Base-by-base conservation (phyloP, 2,113 vertebrate species). In the Podocnemis expansa region DNA sequence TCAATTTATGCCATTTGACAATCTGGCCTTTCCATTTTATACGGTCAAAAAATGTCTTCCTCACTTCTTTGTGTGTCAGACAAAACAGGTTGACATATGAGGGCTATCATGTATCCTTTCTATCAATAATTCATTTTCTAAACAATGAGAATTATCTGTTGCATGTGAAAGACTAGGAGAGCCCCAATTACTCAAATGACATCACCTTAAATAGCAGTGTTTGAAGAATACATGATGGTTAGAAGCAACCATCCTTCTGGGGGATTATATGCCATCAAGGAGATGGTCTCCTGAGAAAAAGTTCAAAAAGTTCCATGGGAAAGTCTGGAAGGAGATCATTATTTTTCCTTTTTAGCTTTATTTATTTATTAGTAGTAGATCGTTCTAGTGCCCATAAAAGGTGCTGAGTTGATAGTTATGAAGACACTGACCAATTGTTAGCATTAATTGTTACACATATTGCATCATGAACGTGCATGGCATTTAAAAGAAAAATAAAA, bases 151-250 rank as follows among this genome's bases (percentile, higher is more conserved):
- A 90, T 91, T 91, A 91, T 60, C 91, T 88, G 31, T 47, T 81
- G 95, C 94, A 93, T 90, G 89, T n/a, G 85, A 96, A 96, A 96
- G 90, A 87, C 43, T 29, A 95, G 95, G 97, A 97, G 98, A 94
- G 91, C 96, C 95, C 91, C 80, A 0, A 0, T 98, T 97, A 98
- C 93, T 98, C 97, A 97, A 75, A 90, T 8, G 92, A 87, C 88
- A 96, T 80, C 87, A 96, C 93, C 94, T 96, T 84, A 94, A 96
- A 92, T 78, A 91, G 80, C 1, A 21, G 29, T 94, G 89, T 86
- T 92, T 93, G 49, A 95, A 90, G 91, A 95, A 91, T 5, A 67
- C 86, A 90, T 10, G 1, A 41, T 70, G 89, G 93, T 89, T 87
- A 89, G 91, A 81, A 80, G 89, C 90, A 2, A 79, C 87, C 78